phyloP scores from a whole-genome alignment of 35 echinoderm and acorn worm genomes.

The Ptychodera flava region DNA sequence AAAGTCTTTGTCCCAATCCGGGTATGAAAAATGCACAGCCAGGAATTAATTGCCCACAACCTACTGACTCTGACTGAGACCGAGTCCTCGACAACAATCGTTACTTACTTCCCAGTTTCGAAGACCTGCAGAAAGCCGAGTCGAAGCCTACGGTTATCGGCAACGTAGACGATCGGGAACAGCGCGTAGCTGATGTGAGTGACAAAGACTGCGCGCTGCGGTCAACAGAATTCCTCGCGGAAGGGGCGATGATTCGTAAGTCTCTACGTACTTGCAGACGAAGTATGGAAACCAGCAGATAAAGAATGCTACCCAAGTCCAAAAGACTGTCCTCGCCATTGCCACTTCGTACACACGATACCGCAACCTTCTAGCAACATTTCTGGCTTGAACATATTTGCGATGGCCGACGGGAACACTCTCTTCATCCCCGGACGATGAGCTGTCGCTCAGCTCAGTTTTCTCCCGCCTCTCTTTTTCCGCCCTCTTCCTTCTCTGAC shows the following conservation, averaged over 20 bases:
- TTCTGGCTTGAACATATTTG: conserved; percentile 35
- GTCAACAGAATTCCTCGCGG: conserved; percentile 19
- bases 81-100: no score
- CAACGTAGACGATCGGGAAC: not conserved
- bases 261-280: conserved; percentile 30
- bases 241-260: not conserved
- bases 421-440: conserved; percentile 38
- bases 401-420: conserved; percentile 21
- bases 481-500: not conserved
- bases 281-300: conserved; percentile 42
- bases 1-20: no score
- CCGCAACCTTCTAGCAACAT: conserved; percentile 15
- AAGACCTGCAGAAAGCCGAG: not conserved
- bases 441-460: conserved; percentile 20
- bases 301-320: conserved; percentile 13
- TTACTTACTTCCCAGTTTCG: no score
- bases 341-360: conserved; percentile 47
- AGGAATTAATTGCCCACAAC: no score
- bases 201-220: conserved; percentile 21
- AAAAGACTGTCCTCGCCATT: conserved; percentile 17
- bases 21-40: no score
- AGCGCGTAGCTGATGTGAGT: conserved; percentile 21
- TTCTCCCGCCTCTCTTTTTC: conserved; percentile 8
- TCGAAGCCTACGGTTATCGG: not conserved
- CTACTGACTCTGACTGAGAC: no score